Conservation (phyloP, 2,113 vertebrate species). For the Clinocottus analis region DNA sequence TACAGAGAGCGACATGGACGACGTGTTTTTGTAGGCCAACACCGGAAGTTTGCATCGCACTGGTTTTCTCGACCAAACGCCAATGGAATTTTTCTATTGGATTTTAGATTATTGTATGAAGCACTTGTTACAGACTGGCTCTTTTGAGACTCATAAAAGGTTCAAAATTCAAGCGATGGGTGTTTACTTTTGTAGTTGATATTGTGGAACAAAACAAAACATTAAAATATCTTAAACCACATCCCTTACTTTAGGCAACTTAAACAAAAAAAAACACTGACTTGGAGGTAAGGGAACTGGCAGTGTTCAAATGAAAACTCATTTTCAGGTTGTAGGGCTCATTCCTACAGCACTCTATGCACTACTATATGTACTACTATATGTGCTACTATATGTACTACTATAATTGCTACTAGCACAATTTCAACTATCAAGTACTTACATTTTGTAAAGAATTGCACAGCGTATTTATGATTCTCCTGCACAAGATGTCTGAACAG, state of each 20-base stretch:
- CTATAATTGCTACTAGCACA: too few relatives aligned
- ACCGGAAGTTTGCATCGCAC: not conserved
- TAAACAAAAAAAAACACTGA: not conserved
- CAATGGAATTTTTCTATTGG: not conserved
- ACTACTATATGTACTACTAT: too few relatives aligned
- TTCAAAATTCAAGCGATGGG: not conserved
- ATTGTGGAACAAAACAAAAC: not conserved
- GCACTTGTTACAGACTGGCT: not conserved
- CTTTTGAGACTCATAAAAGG: not conserved
- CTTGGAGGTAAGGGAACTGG: not conserved
- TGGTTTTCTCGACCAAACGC: not conserved
- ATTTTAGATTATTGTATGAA: not conserved
- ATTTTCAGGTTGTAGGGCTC: not conserved
- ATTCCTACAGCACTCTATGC: not conserved
- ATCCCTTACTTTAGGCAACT: not conserved
- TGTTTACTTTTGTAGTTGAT: not conserved
- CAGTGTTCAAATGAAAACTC: not conserved
- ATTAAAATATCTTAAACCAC: not conserved
- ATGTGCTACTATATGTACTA: too few relatives aligned
- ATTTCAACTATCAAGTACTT: slow-evolving; percentile 28
- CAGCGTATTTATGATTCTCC: slow-evolving; percentile 23
- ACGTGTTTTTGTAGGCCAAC: not conserved
- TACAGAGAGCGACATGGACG: not conserved
- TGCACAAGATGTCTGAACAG: slow-evolving; percentile 20
- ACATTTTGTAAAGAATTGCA: not conserved